Evolutionary conservation across 2,113 vertebrate species (phyloP), one percentile per base, ranked within the genome.

Genomic region (Peucedramus taeniatus): DNA sequence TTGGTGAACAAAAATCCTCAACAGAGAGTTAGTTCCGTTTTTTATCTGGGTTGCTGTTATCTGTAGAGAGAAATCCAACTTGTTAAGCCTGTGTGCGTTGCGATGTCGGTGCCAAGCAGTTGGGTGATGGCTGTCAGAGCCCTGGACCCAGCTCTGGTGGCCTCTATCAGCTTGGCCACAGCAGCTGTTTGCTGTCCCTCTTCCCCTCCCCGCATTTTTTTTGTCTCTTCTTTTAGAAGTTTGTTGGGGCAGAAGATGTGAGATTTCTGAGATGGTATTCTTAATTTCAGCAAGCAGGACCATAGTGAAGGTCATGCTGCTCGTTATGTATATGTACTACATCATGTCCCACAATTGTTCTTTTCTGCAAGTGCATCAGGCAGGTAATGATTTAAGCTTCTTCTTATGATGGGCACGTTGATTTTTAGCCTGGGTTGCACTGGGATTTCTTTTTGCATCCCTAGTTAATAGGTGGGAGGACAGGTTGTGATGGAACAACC

Each of bases 361-460:
- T 33, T 80, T 88, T 30, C 71, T 33, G 28, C 64, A 53, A 70
- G 37, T 56, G 26, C 13, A 18, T 76, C 59, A 68, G n/a, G 21
- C 53, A 72, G 18, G 22, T 61, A 56, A 72, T 11, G 23, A 61
- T 85, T 86, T 79, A 49, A 87, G 28, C 31, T 40, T 1, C 66
- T 81, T 40, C 59, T 63, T 39, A 11, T 54, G 54, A 75, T 28
- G 30, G 59, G 24, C 42, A 15, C 0, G 0, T 72, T 93, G 39
- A 28, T 89, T 95, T 90, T 86, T 84, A 94, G 35, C 51, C 60
- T 45, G 44, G 30, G 14, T 83, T 92, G 76, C 45, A 8, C 45
- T 60, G 75, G 57, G 59, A 69, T 95, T 90, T 68, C 70, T 94
- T 91, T 91, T 91, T 91, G 84, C 79, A 80, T 70, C 39, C 82